These are phyloP conservation scores for Cavia aperea DNA, from an alignment of 2,113 vertebrate species.

Conservation along the genomic window DNA sequence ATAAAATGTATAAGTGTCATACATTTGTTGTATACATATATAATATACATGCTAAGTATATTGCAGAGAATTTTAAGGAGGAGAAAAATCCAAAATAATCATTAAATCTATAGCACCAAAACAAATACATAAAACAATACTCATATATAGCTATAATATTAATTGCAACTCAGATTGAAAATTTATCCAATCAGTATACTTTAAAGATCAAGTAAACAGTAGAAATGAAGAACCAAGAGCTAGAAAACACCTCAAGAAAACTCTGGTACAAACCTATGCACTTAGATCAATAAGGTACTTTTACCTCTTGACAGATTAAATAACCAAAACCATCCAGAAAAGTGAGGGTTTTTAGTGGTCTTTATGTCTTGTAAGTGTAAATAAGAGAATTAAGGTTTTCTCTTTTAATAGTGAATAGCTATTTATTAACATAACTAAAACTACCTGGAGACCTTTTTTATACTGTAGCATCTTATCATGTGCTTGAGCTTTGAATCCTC, in stretches of 20 bases:
- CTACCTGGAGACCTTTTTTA: neutral
- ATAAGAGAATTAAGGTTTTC: neutral
- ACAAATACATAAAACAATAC: neutral
- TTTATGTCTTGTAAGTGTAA: neutral
- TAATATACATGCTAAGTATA: neutral
- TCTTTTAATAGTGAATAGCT: neutral
- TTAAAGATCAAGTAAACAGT: neutral
- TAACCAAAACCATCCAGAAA: neutral
- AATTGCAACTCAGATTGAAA: neutral
- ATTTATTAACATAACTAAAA: neutral
- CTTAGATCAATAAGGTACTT: neutral
- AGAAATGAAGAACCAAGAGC: conserved; percentile 2
- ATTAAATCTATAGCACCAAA: neutral
- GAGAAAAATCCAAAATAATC: conserved; percentile 30
- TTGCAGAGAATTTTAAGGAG: conserved; percentile 4
- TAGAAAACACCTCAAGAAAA: conserved; percentile 15
- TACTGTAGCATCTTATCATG: neutral
- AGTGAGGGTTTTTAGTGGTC: neutral
- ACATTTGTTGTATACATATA: neutral
- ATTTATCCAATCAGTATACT: neutral
- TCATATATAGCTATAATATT: neutral
- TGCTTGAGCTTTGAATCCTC: neutral
- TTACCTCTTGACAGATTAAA: neutral
- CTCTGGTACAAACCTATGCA: neutral
- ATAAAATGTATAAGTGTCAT: neutral